Percentiles rank a stretch among this genome's conserved stretches.
Conservation (phyloP, 2,797 vertebrate genomes). For the Gephyroberyx darwinii region DNA sequence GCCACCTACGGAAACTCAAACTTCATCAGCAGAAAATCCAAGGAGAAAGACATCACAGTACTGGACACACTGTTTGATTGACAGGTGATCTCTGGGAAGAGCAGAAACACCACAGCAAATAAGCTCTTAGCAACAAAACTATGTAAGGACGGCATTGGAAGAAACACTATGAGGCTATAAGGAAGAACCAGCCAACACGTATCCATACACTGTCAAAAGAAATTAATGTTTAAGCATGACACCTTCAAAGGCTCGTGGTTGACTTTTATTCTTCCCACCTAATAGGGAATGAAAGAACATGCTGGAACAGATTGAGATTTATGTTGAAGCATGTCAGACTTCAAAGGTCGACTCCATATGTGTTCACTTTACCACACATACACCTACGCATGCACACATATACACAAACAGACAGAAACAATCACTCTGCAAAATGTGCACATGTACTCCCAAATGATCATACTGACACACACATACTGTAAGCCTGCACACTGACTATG, state of each 20-base stretch:
- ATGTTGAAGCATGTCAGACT: too few species aligned
- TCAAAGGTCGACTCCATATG: background rate
- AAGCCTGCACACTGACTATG: too few species aligned
- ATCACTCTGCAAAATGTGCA: background rate
- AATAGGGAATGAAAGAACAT: background rate
- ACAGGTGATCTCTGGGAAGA: too few species aligned
- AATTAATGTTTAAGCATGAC: too few species aligned
- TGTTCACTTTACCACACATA: background rate
- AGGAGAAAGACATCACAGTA: too few species aligned
- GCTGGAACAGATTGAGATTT: too few species aligned
- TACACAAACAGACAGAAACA: conserved; percentile 3
- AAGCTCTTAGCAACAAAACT: background rate
- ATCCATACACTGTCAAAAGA: background rate
- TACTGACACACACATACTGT: too few species aligned
- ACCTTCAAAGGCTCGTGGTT: too few species aligned
- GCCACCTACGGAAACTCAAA: too few species aligned
- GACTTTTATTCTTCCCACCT: background rate
- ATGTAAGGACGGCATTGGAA: background rate
- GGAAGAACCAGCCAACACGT: background rate
- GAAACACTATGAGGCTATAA: background rate
- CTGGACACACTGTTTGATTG: too few species aligned
- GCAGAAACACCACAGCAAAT: too few species aligned
- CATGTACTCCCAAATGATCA: background rate
- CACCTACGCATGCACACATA: background rate
- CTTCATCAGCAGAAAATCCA: too few species aligned